Conservation (phyloP, 1,140 invertebrate genomes). For the Drosophila santomea region DNA sequence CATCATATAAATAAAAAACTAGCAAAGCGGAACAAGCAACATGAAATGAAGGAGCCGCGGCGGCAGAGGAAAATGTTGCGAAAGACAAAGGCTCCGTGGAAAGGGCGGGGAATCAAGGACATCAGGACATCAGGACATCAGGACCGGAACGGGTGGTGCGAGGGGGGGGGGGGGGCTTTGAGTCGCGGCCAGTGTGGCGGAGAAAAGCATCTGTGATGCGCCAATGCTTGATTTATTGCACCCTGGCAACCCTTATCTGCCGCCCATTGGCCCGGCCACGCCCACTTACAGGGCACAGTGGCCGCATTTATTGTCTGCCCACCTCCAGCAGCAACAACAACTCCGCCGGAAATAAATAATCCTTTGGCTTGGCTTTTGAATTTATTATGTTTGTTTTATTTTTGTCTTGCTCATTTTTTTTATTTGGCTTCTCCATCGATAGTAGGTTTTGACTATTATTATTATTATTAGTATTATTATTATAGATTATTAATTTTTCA, state of each 20-base stretch:
- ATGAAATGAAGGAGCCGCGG: conserved; percentile 32
- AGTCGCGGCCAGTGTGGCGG: conserved; percentile 32
- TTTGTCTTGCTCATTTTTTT: conserved; percentile 43
- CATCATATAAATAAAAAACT: conserved; percentile 79
- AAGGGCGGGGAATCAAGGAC: conserved; percentile 10
- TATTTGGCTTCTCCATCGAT: conserved; percentile 49
- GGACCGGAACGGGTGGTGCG: too few relatives aligned
- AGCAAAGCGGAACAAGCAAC: conserved; percentile 62
- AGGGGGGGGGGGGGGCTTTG: too few relatives aligned
- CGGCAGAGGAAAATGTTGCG: conserved; percentile 21
- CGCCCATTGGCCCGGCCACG: conserved; percentile 36
- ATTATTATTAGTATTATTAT: conserved; percentile 31
- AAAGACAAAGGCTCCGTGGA: conserved; percentile 16
- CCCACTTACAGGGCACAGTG: conserved; percentile 44
- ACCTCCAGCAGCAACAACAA: background rate
- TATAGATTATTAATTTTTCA: conserved; percentile 60
- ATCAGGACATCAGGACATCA: background rate
- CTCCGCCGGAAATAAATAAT: conserved; percentile 59
- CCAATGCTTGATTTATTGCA: conserved; percentile 75
- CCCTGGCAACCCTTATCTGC: conserved; percentile 4
- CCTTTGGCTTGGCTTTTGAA: conserved; percentile 75
- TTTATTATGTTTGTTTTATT: conserved; percentile 74
- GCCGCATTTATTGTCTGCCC: conserved; percentile 1
- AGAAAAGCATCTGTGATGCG: conserved; percentile 68
- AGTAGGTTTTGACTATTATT: conserved; percentile 55